phyloP scores from a whole-genome alignment of 2,888 invertebrate species.

The Empis stercorea region DNA sequence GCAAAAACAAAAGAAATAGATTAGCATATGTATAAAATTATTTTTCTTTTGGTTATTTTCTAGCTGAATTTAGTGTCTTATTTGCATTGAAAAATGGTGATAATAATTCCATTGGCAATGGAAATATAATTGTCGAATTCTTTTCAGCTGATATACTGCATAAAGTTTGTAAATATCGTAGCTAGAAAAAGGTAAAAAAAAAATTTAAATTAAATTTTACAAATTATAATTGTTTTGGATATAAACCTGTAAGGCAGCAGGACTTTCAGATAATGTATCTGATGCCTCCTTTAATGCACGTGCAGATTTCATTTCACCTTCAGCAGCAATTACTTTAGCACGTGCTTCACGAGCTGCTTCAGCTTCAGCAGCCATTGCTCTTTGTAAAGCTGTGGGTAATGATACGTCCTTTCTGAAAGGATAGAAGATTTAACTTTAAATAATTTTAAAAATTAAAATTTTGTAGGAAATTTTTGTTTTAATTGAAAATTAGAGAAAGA shows the following conservation, averaged over 20 bases:
- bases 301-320: slow-evolving; percentile 73
- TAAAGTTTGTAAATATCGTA: slow-evolving; percentile 77
- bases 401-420: slow-evolving; percentile 58
- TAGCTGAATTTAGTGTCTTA: no score
- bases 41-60: no score
- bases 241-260: slow-evolving; percentile 47
- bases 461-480: no score
- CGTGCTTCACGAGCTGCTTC: slow-evolving; percentile 61
- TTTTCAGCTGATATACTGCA: slow-evolving; percentile 87
- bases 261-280: slow-evolving; percentile 63
- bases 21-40: no score
- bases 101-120: slow-evolving; percentile 73
- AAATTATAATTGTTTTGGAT: slow-evolving; percentile 2
- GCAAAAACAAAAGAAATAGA: no score
- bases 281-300: slow-evolving; percentile 71
- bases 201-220: neutral
- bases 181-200: slow-evolving; percentile 38
- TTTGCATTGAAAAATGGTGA: slow-evolving; percentile 23
- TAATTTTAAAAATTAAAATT: no score
- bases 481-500: no score
- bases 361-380: slow-evolving; percentile 75
- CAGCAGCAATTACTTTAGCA: slow-evolving; percentile 69
- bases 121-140: slow-evolving; percentile 90
- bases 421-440: no score
- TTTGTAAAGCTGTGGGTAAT: slow-evolving; percentile 59